phyloP scores from a whole-genome alignment of 2,797 vertebrate species.

The Macropus fuliginosus region DNA sequence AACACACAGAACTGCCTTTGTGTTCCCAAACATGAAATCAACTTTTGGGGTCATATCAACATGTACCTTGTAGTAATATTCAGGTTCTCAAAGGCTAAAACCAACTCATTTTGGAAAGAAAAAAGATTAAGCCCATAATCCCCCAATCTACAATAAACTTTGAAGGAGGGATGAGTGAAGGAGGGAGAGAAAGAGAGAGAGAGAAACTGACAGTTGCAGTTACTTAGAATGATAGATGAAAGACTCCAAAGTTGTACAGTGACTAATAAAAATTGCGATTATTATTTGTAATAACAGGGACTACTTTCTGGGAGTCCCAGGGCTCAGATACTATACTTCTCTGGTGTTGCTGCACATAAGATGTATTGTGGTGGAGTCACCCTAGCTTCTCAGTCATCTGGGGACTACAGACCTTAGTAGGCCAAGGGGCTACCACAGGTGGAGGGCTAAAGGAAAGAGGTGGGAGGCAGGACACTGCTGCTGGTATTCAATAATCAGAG shows the following conservation, averaged over 20 bases:
- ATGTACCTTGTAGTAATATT: background rate
- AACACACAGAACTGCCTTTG: conserved; percentile 27
- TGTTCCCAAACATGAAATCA: background rate
- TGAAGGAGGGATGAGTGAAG: background rate
- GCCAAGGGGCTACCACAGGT: background rate
- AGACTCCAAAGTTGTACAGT: background rate
- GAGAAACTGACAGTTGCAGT: background rate
- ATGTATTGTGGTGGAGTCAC: background rate
- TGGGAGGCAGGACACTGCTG: background rate
- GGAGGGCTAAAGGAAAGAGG: background rate
- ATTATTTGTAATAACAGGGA: background rate
- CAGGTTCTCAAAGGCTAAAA: background rate
- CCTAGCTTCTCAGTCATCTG: background rate
- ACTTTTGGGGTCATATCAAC: conserved; percentile 19
- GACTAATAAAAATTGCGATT: background rate
- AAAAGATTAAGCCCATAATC: background rate
- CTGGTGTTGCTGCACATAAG: background rate
- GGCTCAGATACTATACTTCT: background rate
- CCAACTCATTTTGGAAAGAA: background rate
- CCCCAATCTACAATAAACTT: conserved; percentile 7
- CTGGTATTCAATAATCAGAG: background rate
- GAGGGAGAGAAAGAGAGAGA: too few relatives aligned
- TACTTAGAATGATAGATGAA: background rate
- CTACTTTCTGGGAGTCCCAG: background rate
- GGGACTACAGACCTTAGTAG: background rate